Percentiles rank a stretch among this genome's conserved stretches.
Evolutionary conservation across 2,888 invertebrate genomes (phyloP).

Genomic region (Ecdyonurus torrentis): DNA sequence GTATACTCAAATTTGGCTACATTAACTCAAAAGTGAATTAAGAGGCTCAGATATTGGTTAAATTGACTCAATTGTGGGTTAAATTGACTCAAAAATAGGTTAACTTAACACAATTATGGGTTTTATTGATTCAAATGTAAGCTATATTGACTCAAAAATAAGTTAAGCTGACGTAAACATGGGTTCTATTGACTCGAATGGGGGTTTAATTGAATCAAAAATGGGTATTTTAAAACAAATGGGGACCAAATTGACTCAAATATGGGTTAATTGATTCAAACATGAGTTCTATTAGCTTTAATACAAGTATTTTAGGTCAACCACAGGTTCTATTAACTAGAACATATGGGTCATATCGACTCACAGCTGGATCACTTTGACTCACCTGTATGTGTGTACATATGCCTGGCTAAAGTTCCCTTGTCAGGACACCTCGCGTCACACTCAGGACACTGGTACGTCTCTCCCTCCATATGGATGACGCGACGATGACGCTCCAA

Average conservation of each 20-base stretch:
- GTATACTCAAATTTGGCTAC: not conserved
- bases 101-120: no score
- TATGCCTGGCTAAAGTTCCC: conserved; percentile 44
- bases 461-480: conserved; percentile 47
- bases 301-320: not conserved
- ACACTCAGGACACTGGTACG: conserved; percentile 47
- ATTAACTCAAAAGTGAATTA: not conserved
- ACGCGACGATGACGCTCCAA: conserved; percentile 46
- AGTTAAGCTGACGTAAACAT: no score
- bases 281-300: not conserved
- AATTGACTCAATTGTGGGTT: no score
- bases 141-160: no score
- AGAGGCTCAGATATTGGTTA: no score
- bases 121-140: no score
- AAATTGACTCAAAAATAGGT: no score
- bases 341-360: not conserved
- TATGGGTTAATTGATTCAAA: not conserved
- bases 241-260: not conserved
- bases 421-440: conserved; percentile 44
- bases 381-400: conserved; percentile 42
- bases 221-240: not conserved
- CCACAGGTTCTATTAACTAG: not conserved
- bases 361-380: not conserved
- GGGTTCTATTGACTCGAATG: no score
- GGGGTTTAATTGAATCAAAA: no score